Evolutionary conservation across 2,113 vertebrate species (phyloP), one percentile per base, ranked within the genome.

Genomic region (Ctenodactylus gundi): DNA sequence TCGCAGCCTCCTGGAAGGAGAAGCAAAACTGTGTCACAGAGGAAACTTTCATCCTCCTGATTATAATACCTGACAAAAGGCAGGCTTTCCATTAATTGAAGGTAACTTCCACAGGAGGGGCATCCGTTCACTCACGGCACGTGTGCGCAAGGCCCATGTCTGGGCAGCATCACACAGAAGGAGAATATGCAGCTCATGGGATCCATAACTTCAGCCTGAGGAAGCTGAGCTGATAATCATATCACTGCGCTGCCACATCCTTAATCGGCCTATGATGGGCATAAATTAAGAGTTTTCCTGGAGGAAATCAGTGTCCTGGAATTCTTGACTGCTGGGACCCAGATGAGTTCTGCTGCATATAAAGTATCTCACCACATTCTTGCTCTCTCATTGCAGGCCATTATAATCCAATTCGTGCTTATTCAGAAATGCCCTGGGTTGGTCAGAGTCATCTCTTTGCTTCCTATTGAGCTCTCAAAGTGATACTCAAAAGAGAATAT

Each of bases 181-280:
- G 0, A 11, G 57, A 94, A 55, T 12, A 88, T 75, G 68, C 76
- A 88, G 27, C 94, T 96, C 70, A 36, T 70, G 94, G 90, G 96
- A 94, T 91, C 87, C 94, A 77, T 90, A 97, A 97, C 60, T 85
- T 96, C 77, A 89, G 76, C 49, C 70, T 1, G 34, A 75, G 36
- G 91, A 97, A 94, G 83, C 95, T 57, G 34, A 95, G 27, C 51
- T 96, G 81, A 96, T 96, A 92, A 96, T 89, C 75, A 41, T 36
- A 93, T 93, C 85, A 95, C 85, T 95, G 94, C 95, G 29, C 94
- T 92, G 53, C 92, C 55, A 78, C 86, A 72, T 90, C 65, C 64
- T 41, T 97, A 95, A 94, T 36, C 91, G 34, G 67, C 57, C 81
- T 51, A 88, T 93, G 80, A 92, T 44, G 36, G 51, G 21, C 46